phyloP scores from a whole-genome alignment of 2,888 invertebrate genomes.

The Augochlorella aurata region DNA sequence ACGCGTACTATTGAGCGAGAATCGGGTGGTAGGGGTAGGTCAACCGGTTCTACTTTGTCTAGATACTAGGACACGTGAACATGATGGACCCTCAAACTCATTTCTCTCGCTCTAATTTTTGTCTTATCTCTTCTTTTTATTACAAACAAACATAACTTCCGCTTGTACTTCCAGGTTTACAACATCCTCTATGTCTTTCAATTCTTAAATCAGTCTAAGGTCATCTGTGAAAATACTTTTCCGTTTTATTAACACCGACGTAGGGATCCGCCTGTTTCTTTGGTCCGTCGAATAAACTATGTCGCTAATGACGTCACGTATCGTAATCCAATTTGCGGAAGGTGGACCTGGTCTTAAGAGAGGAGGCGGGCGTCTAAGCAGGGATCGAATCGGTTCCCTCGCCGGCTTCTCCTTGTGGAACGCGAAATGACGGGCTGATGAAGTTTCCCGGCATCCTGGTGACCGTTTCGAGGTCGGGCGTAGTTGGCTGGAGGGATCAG shows the following conservation, averaged over 20 bases:
- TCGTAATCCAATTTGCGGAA: conserved; percentile 81
- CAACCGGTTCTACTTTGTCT: too few species aligned
- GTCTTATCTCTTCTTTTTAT: too few species aligned
- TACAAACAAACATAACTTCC: too few species aligned
- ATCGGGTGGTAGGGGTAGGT: too few species aligned
- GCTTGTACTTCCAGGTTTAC: too few species aligned
- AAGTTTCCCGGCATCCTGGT: conserved; percentile 77
- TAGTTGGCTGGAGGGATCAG: conserved; percentile 73
- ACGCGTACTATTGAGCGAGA: too few species aligned
- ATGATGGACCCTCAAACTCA: too few species aligned
- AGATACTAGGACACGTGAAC: too few species aligned
- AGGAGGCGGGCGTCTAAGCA: conserved; percentile 65
- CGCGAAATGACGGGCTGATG: conserved; percentile 81
- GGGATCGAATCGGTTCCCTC: conserved; percentile 59
- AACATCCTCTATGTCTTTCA: too few species aligned
- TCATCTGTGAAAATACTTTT: background rate
- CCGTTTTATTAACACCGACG: conserved; percentile 21
- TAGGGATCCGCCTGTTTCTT: background rate
- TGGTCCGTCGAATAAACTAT: conserved; percentile 74
- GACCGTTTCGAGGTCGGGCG: conserved; percentile 63
- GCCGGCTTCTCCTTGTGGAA: conserved; percentile 66
- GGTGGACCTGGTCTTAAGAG: conserved; percentile 62
- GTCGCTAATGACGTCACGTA: conserved; percentile 81
- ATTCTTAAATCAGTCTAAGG: too few species aligned
- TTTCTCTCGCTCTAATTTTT: too few species aligned